Evolutionary conservation across 1,140 invertebrate species (phyloP).

Genomic region (Forficula auricularia): DNA sequence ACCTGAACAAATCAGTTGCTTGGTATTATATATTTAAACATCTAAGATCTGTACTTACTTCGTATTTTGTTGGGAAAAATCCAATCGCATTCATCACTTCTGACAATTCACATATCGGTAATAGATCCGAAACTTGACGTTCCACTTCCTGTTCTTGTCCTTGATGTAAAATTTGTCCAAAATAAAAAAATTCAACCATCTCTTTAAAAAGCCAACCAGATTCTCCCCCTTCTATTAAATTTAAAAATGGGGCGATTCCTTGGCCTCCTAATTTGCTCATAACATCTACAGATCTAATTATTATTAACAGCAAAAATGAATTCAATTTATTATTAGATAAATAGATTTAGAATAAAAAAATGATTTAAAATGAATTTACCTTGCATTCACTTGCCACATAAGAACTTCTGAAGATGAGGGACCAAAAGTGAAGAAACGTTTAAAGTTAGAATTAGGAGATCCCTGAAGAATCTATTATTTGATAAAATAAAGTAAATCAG

Average conservation of each 20-base stretch:
- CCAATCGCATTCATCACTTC: constrained; percentile 54
- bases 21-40: not conserved
- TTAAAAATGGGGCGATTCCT: constrained; percentile 36
- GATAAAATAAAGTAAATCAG: not conserved
- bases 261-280: constrained; percentile 30
- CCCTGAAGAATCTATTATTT: constrained; percentile 25
- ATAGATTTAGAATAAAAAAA: not conserved
- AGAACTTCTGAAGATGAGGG: constrained; percentile 32
- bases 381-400: constrained; percentile 39
- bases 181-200: constrained; percentile 52
- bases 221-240: constrained; percentile 34
- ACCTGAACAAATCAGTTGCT: not conserved
- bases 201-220: constrained; percentile 47
- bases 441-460: constrained; percentile 22
- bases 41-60: constrained; percentile 28
- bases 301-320: not conserved
- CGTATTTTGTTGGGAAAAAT: constrained; percentile 51
- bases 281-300: constrained; percentile 31
- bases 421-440: constrained; percentile 38
- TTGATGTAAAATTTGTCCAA: constrained; percentile 49
- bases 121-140: constrained; percentile 33
- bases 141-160: constrained; percentile 40
- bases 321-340: not conserved
- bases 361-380: constrained; percentile 22
- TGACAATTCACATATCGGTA: constrained; percentile 43